Evolutionary conservation across 2,888 invertebrate species (phyloP).

Genomic region (Acrobeloides nanus): DNA sequence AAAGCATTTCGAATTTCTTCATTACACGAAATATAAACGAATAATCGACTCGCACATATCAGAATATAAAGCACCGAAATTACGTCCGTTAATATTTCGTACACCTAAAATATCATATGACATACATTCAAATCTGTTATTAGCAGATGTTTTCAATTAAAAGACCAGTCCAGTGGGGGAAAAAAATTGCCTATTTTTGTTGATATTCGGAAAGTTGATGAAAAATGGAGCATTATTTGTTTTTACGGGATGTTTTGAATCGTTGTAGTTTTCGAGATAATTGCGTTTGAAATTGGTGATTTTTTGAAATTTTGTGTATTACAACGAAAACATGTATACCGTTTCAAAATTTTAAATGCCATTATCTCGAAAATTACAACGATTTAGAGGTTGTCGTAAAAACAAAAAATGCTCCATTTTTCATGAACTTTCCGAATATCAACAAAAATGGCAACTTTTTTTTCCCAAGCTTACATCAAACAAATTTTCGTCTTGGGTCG

Average conservation of each 20-base stretch:
- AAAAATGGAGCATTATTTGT: too few species aligned
- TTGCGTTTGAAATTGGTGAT: too few species aligned
- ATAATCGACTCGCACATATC: slow-evolving; percentile 43
- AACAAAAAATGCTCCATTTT: not conserved
- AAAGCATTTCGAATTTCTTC: slow-evolving; percentile 34
- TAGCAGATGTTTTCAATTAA: not conserved
- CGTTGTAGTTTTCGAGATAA: too few species aligned
- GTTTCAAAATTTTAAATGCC: too few species aligned
- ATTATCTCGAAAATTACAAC: too few species aligned
- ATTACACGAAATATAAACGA: slow-evolving; percentile 43
- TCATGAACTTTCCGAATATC: not conserved
- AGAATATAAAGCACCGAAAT: slow-evolving; percentile 47
- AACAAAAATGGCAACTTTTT: not conserved
- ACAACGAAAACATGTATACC: too few species aligned
- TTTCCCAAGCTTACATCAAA: slow-evolving; percentile 29
- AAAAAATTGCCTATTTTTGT: too few species aligned
- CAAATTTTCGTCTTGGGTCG: slow-evolving; percentile 34
- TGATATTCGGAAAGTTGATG: too few species aligned
- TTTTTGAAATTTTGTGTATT: too few species aligned
- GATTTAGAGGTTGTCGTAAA: not conserved
- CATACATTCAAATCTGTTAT: not conserved
- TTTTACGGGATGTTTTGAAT: too few species aligned
- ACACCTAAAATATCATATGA: slow-evolving; percentile 27
- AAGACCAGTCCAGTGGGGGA: too few species aligned
- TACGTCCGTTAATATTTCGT: slow-evolving; percentile 45